These are phyloP conservation scores for Drosophila mauritiana DNA, from an alignment of 1,140 invertebrate genomes.

Conservation along the genomic window DNA sequence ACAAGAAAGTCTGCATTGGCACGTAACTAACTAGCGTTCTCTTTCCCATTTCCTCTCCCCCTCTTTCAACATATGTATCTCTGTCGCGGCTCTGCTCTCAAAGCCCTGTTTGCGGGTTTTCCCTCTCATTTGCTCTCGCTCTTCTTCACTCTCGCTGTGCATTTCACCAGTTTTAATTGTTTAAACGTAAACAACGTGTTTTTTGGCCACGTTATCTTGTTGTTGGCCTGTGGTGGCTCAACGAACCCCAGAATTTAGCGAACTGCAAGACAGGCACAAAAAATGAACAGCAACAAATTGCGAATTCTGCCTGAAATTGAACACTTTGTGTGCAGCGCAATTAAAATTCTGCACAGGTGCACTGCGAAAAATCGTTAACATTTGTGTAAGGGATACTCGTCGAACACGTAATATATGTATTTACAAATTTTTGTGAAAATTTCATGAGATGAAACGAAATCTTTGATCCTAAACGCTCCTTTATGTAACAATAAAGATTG, in stretches of 20 bases:
- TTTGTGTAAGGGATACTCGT: background rate
- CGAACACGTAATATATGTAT: too few relatives aligned
- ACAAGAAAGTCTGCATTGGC: conserved; percentile 39
- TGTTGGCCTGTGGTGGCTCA: conserved; percentile 27
- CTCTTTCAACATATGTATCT: too few relatives aligned
- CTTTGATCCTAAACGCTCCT: too few relatives aligned
- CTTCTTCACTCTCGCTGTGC: conserved; percentile 2
- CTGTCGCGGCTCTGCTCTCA: background rate
- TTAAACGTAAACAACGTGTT: conserved; percentile 79
- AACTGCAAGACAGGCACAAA: conserved; percentile 65
- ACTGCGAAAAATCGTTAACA: background rate
- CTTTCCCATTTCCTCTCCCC: background rate
- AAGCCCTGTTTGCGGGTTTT: conserved; percentile 21
- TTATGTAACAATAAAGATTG: too few relatives aligned
- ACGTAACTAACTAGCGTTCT: conserved; percentile 17
- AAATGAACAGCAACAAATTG: conserved; percentile 23
- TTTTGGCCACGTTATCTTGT: conserved; percentile 29
- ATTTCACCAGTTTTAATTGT: conserved; percentile 67
- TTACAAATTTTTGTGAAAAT: too few relatives aligned
- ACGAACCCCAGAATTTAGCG: conserved; percentile 52
- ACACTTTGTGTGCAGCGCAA: conserved; percentile 55
- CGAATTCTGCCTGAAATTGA: conserved; percentile 51
- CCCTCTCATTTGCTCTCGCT: conserved; percentile 6
- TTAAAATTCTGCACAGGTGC: conserved; percentile 30
- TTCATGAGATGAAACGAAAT: too few relatives aligned